A percentile compares a stretch with the other conserved stretches of the same genome.
phyloP scores from a whole-genome alignment of 2,888 invertebrate genomes.

The Erannis defoliaria region DNA sequence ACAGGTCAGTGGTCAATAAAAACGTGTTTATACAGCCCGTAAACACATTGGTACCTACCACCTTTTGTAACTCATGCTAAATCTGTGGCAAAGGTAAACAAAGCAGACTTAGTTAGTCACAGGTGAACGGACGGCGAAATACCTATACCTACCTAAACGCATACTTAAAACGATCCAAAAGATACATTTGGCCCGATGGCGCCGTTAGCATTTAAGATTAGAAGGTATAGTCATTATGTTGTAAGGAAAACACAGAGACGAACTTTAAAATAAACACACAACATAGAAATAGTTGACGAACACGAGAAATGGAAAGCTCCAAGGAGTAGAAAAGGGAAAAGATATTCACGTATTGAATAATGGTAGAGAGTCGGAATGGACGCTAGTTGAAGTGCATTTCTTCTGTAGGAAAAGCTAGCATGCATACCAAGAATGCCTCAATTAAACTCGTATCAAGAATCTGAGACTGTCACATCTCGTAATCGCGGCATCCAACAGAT shows the following conservation, averaged over 20 bases:
- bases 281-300: background rate
- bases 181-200: background rate
- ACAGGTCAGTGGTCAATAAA: slow-evolving; percentile 33
- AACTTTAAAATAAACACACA: background rate
- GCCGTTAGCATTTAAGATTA: background rate
- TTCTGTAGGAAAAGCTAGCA: background rate
- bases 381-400: background rate
- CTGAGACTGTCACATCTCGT: background rate
- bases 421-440: background rate
- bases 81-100: slow-evolving; percentile 34
- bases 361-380: background rate
- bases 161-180: background rate
- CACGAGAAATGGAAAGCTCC: too few relatives aligned
- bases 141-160: slow-evolving; percentile 9
- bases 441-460: background rate
- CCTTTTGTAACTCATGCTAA: background rate
- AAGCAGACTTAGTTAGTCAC: slow-evolving; percentile 47
- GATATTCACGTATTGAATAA: too few relatives aligned
- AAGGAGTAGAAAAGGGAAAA: too few relatives aligned
- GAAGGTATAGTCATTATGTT: too few relatives aligned
- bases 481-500: background rate
- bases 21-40: slow-evolving; percentile 22
- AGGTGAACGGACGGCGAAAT: slow-evolving; percentile 48
- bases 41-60: background rate
- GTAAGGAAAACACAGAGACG: too few relatives aligned